Percentiles rank a stretch among this genome's conserved stretches.
These are phyloP conservation scores for Helostoma temminkii DNA, from an alignment of 2,797 vertebrate genomes.

Conservation along the genomic window DNA sequence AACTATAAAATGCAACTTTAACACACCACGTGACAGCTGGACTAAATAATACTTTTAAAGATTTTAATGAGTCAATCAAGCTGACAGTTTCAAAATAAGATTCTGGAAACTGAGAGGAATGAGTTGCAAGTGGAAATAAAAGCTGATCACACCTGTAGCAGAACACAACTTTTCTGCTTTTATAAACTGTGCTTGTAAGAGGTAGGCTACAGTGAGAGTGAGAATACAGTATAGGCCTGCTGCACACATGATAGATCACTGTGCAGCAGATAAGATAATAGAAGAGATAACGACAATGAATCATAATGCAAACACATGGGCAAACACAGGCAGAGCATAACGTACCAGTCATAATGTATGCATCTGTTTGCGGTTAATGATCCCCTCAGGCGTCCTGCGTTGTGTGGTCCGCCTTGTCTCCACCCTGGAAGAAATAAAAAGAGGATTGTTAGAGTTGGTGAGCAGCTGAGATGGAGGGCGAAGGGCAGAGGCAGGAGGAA, in stretches of 20 bases:
- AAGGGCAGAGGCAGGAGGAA: constrained; percentile 14
- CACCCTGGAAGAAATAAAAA: constrained; percentile 76
- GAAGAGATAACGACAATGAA: constrained; percentile 11
- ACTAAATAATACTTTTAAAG: too few relatives aligned
- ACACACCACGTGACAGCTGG: too few relatives aligned
- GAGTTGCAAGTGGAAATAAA: too few relatives aligned
- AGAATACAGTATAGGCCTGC: neutral
- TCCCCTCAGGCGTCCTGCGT: constrained; percentile 68
- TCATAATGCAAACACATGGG: constrained; percentile 13
- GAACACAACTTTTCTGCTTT: neutral
- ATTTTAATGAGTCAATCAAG: too few relatives aligned
- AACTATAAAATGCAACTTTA: too few relatives aligned
- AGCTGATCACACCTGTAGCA: neutral
- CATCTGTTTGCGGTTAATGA: constrained; percentile 69
- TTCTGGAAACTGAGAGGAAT: neutral
- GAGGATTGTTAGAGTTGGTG: constrained; percentile 61
- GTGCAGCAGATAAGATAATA: neutral
- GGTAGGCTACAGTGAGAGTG: neutral
- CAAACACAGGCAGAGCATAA: constrained; percentile 33
- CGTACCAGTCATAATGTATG: constrained; percentile 77
- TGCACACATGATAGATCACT: constrained; percentile 4
- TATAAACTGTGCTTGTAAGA: neutral
- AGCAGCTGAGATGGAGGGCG: constrained; percentile 39
- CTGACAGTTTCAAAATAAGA: neutral
- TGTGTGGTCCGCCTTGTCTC: constrained; percentile 59